Evolutionary conservation across 1,140 invertebrate genomes (phyloP).

Genomic region (Drosophila kikkawai): DNA sequence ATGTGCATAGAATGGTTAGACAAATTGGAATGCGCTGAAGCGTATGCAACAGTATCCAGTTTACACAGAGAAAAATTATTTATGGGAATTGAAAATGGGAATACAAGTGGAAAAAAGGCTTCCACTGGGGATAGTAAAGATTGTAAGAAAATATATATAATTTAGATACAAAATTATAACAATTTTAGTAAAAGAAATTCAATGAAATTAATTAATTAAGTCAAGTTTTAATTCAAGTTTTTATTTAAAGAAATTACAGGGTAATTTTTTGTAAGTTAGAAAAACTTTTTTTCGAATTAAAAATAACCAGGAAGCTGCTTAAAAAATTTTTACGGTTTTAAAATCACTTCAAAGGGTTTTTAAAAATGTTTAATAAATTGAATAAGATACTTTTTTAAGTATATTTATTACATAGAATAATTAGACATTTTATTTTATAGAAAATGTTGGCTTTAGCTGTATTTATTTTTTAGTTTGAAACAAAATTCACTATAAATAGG

Average conservation of each 20-base stretch:
- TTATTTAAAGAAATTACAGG: neutral
- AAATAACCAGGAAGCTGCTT: too few species aligned
- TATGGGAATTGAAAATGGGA: neutral
- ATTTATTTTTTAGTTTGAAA: neutral
- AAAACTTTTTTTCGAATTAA: too few species aligned
- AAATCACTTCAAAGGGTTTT: neutral
- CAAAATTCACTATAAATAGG: too few species aligned
- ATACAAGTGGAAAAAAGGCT: too few species aligned
- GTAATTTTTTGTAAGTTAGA: neutral
- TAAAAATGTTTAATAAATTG: neutral
- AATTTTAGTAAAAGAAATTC: neutral
- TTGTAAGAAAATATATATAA: too few species aligned
- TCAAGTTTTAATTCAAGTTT: too few species aligned
- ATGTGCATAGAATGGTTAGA: neutral
- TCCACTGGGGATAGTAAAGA: accelerated
- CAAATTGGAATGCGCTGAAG: slow-evolving; percentile 11
- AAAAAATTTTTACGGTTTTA: neutral
- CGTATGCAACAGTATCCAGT: neutral
- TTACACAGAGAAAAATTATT: neutral
- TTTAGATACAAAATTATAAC: neutral
- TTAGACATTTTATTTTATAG: too few species aligned
- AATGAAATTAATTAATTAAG: too few species aligned
- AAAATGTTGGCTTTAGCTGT: too few species aligned
- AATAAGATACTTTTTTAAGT: neutral
- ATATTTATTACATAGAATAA: too few species aligned